Evolutionary conservation across 1,140 invertebrate genomes (phyloP), one percentile per base, ranked within the genome.

Genomic region (Luehdorfia chinensis): DNA sequence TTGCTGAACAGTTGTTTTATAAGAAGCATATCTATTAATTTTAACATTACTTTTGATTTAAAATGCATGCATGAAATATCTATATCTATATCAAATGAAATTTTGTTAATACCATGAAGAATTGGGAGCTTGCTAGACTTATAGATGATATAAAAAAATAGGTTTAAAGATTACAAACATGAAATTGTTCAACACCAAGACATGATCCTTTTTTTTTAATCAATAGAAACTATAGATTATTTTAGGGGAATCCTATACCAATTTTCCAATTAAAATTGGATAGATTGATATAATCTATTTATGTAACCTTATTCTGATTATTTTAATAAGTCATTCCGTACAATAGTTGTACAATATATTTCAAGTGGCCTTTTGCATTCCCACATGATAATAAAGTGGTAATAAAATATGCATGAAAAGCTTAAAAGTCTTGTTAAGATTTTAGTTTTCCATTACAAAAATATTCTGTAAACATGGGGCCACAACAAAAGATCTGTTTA

Each of bases 301-400:
- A 30, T 30, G 16, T 25, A 18, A 43, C 19, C 25, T 41, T 27
- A 15, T 11, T 1, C 1, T n/a, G 7, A 39, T 28, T 30, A 15
- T 16, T 11, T 28, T 28, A 36, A n/a, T n/a, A 23, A 44, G 61
- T 58, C 60, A 67, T 67, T 67, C 55, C 59, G 47, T 65, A 61
- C 53, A 53, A 47, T 19, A 27, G 46, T 49, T 64, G 55, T 50
- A 54, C 50, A 47, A 39, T 46, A 13, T 44, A 12, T 11, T 31
- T 27, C 5, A 11, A 15, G 31, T 9, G 33, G 25, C 34, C 11
- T 2, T 23, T 16, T 16, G 21, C 23, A 2, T 41, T 11, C 1
- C 27, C 16, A 43, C 8, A 0, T 16, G 30, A 39, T 14, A 39
- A n/a, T 12, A 39, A 27, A 12, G 12, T 39, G 1, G 4, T 9